Evolutionary conservation across 2,113 vertebrate species (phyloP).

Genomic region (Dromaius novaehollandiae): DNA sequence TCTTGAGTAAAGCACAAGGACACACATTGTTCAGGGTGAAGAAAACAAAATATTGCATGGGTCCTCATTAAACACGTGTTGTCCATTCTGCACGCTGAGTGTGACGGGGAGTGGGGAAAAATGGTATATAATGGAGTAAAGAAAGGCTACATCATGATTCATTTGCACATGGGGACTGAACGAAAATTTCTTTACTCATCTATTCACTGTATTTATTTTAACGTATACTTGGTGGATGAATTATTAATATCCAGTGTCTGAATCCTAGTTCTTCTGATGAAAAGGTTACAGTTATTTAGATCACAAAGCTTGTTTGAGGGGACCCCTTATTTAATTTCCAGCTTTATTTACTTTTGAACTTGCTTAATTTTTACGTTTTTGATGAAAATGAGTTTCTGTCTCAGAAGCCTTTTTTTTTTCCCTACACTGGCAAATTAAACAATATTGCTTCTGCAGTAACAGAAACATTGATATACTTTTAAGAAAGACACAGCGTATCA

Average conservation of each 20-base stretch:
- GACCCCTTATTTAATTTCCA: not conserved
- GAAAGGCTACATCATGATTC: conserved; percentile 21
- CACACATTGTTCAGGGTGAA: not conserved
- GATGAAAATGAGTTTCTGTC: not conserved
- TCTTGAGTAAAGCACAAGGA: not conserved
- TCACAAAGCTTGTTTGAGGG: not conserved
- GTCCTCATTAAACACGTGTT: not conserved
- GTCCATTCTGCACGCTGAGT: not conserved
- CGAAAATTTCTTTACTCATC: conserved; percentile 5
- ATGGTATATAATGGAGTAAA: not conserved
- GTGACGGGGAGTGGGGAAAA: not conserved
- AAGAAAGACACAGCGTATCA: not conserved
- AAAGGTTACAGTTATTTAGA: not conserved
- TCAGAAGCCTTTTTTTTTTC: not conserved
- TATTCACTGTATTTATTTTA: not conserved
- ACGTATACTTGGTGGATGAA: not conserved
- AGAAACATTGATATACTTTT: not conserved
- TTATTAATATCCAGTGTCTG: conserved; percentile 4
- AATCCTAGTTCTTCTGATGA: not conserved
- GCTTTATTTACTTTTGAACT: not conserved
- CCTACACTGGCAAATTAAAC: not conserved
- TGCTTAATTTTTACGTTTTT: not conserved
- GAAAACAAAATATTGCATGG: not conserved
- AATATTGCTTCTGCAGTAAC: not conserved
- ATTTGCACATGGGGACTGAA: not conserved